These are phyloP conservation scores for Xenopus borealis DNA, from an alignment of 2,113 vertebrate species.

Conservation along the genomic window DNA sequence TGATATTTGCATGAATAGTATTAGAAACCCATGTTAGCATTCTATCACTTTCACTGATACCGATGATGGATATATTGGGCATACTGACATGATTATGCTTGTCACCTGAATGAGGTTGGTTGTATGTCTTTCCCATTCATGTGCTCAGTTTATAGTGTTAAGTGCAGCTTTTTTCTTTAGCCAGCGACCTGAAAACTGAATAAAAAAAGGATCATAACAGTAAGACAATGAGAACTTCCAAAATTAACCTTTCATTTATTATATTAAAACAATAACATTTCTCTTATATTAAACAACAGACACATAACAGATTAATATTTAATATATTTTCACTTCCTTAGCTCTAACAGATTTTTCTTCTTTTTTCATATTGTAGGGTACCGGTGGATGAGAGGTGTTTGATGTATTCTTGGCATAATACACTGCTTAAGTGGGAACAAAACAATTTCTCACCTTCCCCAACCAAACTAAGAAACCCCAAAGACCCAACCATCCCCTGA, in stretches of 20 bases:
- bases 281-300: conserved; percentile 75
- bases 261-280: conserved; percentile 70
- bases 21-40: too few relatives aligned
- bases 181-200: background rate
- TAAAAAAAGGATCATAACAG: background rate
- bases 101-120: too few relatives aligned
- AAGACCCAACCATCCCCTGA: background rate
- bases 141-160: too few relatives aligned
- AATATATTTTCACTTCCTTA: conserved; percentile 54
- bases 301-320: conserved; percentile 68
- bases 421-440: background rate
- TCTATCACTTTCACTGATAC: too few relatives aligned
- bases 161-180: too few relatives aligned
- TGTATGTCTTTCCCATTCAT: too few relatives aligned
- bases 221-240: conserved; percentile 50
- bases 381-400: conserved; percentile 2
- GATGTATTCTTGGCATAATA: conserved; percentile 21
- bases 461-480: background rate
- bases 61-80: too few relatives aligned
- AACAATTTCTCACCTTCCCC: background rate
- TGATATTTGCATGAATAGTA: too few relatives aligned
- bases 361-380: background rate
- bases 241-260: conserved; percentile 61
- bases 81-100: too few relatives aligned
- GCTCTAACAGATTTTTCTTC: conserved; percentile 52